phyloP scores from a whole-genome alignment of 2,888 invertebrate genomes.

The Clivina fossor region DNA sequence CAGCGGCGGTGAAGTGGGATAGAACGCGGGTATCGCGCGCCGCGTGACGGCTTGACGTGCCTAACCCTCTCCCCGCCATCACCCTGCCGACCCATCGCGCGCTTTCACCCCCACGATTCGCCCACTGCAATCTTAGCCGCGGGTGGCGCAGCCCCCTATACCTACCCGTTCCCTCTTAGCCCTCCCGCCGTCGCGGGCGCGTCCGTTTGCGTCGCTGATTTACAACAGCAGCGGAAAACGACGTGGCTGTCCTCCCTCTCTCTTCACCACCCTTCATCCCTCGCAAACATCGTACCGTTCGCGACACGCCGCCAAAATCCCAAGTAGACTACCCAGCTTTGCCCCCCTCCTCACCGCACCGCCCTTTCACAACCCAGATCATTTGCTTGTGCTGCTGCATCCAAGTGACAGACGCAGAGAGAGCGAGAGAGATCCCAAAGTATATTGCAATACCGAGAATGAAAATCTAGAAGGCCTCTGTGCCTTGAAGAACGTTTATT shows the following conservation, averaged over 20 bases:
- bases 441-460: too few relatives aligned
- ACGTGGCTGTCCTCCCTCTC: constrained; percentile 1
- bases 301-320: neutral
- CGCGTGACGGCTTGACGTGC: constrained; percentile 61
- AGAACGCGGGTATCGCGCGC: constrained; percentile 48
- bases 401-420: too few relatives aligned
- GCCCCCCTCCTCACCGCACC: too few relatives aligned
- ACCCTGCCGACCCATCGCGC: constrained; percentile 11
- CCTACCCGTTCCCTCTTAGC: too few relatives aligned
- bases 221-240: constrained; percentile 3
- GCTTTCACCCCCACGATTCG: constrained; percentile 23
- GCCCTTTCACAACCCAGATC: too few relatives aligned
- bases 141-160: too few relatives aligned
- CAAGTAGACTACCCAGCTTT: too few relatives aligned
- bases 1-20: constrained; percentile 39
- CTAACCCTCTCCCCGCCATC: constrained; percentile 54
- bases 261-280: neutral
- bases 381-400: too few relatives aligned
- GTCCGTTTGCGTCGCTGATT: constrained; percentile 16
- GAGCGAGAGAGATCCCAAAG: too few relatives aligned
- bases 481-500: too few relatives aligned
- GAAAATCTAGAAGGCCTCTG: too few relatives aligned
- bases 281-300: neutral
- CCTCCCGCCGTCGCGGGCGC: constrained; percentile 7
- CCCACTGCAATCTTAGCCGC: too few relatives aligned